Evolutionary conservation across 1,140 invertebrate species (phyloP).

Genomic region (Goniozus legneri): DNA sequence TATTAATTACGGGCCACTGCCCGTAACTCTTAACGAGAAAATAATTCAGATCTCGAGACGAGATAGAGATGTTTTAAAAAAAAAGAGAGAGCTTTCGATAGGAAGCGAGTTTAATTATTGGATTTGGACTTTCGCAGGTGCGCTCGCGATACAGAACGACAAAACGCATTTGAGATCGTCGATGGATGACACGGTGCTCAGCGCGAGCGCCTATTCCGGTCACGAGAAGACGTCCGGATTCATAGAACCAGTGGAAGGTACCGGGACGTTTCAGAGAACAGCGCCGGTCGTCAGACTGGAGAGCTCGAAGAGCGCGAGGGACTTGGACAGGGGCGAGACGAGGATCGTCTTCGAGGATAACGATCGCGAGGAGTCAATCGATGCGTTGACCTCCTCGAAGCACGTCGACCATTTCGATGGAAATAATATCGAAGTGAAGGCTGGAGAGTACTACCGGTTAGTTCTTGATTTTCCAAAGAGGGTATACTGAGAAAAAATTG

Average conservation of each 20-base stretch:
- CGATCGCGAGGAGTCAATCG: constrained; percentile 10
- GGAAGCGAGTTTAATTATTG: no score
- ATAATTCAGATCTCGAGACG: no score
- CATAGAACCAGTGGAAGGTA: constrained; percentile 12
- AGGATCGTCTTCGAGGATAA: constrained; percentile 11
- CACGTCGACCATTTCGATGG: constrained; percentile 43
- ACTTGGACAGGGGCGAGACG: constrained; percentile 14
- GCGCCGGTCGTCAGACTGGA: constrained; percentile 33
- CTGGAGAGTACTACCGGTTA: constrained; percentile 45
- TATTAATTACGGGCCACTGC: constrained; percentile 8
- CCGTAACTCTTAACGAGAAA: no score
- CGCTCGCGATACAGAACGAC: constrained; percentile 41
- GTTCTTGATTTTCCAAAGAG: background rate
- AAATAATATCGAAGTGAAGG: constrained; percentile 49
- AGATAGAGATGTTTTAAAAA: no score
- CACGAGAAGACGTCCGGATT: constrained; percentile 34
- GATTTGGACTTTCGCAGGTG: constrained; percentile 30
- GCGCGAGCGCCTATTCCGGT: constrained; percentile 34
- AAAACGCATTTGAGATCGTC: constrained; percentile 30
- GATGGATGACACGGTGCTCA: constrained; percentile 33
- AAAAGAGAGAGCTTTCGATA: no score
- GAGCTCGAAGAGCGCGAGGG: constrained; percentile 35
- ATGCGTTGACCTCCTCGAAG: constrained; percentile 39
- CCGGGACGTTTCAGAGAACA: constrained; percentile 31
- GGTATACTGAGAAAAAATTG: background rate